These are phyloP conservation scores for Trididemnum nubilum DNA, from an alignment of 23 tunicate species.

Conservation along the genomic window DNA sequence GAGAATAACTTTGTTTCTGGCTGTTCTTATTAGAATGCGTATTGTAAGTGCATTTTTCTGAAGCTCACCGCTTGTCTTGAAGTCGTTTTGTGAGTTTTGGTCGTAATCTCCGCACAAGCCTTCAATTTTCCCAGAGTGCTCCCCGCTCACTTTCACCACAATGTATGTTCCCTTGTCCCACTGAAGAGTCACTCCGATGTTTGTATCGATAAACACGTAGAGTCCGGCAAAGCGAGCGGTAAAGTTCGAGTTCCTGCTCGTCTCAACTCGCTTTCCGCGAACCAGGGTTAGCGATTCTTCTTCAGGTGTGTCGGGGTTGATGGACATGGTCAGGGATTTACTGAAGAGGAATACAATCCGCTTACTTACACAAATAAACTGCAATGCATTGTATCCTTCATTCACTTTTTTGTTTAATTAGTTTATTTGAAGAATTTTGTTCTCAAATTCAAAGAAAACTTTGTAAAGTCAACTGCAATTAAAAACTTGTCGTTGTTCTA, in stretches of 20 bases:
- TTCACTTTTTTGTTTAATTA: neutral
- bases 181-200: constrained; percentile 92
- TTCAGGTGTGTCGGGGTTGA: constrained; percentile 80
- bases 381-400: neutral
- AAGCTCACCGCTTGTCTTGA: constrained; percentile 75
- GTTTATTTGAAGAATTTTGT: neutral
- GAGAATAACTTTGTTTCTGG: too few relatives aligned
- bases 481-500: too few relatives aligned
- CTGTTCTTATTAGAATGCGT: too few relatives aligned
- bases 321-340: constrained; percentile 85
- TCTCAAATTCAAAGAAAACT: too few relatives aligned
- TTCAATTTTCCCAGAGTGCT: constrained; percentile 95
- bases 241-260: constrained; percentile 75
- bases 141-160: constrained; percentile 72
- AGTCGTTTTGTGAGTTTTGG: constrained; percentile 88
- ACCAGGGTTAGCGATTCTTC: constrained; percentile 71
- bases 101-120: constrained; percentile 99
- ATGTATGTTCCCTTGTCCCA: constrained; percentile 99
- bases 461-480: too few relatives aligned
- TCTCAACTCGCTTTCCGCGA: constrained; percentile 92
- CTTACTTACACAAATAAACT: neutral
- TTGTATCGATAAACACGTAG: constrained; percentile 92
- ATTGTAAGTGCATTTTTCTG: too few relatives aligned
- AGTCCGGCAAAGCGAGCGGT: constrained; percentile 91
- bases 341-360: constrained; percentile 42